Conservation (phyloP, 2,113 vertebrate species). For the Bubo bubo region DNA sequence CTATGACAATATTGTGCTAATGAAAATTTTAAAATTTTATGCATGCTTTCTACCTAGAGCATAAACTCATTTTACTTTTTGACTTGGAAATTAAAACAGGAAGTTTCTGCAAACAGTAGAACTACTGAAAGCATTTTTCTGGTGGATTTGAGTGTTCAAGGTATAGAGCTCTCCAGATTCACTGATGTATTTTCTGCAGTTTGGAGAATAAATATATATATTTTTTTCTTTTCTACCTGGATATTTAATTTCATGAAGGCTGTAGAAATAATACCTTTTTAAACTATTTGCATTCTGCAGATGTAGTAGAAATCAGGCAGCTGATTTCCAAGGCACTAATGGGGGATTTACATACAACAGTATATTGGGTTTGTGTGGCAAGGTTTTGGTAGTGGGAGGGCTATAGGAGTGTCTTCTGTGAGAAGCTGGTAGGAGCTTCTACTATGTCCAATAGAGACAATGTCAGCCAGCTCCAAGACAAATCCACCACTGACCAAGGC, state of each 20-base stretch:
- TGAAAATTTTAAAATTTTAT: not conserved
- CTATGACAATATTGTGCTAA: not conserved
- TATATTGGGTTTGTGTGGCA: not conserved
- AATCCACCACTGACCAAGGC: not conserved
- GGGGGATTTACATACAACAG: not conserved
- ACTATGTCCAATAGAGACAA: too few species aligned
- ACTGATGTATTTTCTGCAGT: not conserved
- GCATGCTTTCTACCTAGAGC: not conserved
- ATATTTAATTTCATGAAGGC: not conserved
- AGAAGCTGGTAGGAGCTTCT: not conserved
- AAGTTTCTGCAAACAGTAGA: not conserved
- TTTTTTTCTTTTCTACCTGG: not conserved
- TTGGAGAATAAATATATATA: not conserved
- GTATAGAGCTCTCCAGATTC: not conserved
- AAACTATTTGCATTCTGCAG: not conserved
- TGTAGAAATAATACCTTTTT: not conserved
- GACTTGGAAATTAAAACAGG: not conserved
- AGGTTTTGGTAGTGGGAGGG: not conserved
- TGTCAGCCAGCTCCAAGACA: too few species aligned
- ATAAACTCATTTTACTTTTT: not conserved
- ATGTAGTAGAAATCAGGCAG: not conserved
- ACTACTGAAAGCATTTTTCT: not conserved
- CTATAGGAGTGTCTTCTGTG: not conserved
- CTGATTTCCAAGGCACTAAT: not conserved
- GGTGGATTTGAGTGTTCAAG: not conserved